These are phyloP conservation scores for Onthophagus sagittarius DNA, from an alignment of 2,888 invertebrate genomes.

Conservation along the genomic window DNA sequence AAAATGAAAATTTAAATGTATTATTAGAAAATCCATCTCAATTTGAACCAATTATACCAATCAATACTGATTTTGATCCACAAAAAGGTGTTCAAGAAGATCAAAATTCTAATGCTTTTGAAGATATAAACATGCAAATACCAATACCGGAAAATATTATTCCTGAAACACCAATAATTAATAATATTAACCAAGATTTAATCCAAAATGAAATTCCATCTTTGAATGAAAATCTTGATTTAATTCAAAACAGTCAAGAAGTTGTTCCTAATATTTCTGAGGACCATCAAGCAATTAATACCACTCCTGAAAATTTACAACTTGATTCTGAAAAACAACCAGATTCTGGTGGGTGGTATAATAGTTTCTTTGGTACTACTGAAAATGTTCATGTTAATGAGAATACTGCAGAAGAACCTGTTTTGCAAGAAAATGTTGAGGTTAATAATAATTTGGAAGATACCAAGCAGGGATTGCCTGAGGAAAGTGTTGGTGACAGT, in stretches of 20 bases:
- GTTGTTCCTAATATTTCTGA: not conserved
- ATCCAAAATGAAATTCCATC: not conserved
- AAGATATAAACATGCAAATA: not conserved
- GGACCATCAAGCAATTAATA: not conserved
- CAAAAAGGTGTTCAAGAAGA: no score
- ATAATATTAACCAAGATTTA: not conserved
- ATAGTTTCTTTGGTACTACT: not conserved
- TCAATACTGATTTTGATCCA: no score
- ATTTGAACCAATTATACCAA: no score
- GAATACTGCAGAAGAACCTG: constrained; percentile 24
- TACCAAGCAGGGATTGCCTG: no score
- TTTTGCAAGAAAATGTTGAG: constrained; percentile 12
- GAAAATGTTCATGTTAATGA: constrained; percentile 13
- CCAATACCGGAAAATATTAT: not conserved
- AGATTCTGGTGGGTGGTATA: not conserved
- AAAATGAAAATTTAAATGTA: not conserved
- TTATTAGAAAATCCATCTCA: no score
- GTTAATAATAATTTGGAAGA: no score
- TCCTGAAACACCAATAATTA: not conserved
- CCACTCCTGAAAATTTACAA: not conserved
- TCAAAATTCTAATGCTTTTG: not conserved
- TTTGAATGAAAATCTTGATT: not conserved
- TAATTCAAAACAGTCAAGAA: not conserved
- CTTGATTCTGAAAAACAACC: not conserved
- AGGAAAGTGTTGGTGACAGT: constrained; percentile 14